phyloP scores from a whole-genome alignment of 2,888 invertebrate species.

The Parelbella ahira region DNA sequence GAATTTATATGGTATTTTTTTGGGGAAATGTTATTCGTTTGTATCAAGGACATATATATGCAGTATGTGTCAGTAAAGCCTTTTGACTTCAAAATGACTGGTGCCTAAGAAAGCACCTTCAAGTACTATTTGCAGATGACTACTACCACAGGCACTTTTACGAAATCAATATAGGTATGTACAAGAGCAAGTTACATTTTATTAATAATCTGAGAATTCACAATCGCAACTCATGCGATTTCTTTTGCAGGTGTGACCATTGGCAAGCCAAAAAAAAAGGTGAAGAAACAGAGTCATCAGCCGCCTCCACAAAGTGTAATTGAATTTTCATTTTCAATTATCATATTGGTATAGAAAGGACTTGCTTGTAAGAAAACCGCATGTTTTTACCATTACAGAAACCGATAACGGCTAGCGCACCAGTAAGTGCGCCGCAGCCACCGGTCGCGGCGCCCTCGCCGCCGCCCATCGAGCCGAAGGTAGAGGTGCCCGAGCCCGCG shows the following conservation, averaged over 20 bases:
- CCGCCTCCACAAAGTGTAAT: conserved; percentile 67
- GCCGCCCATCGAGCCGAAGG: conserved; percentile 44
- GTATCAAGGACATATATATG: too few species aligned
- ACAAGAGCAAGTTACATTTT: too few species aligned
- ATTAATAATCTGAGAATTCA: too few species aligned
- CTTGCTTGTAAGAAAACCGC: too few species aligned
- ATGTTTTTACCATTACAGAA: conserved; percentile 42
- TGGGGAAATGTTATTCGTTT: too few species aligned
- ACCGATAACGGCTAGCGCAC: conserved; percentile 35
- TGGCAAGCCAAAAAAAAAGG: conserved; percentile 69
- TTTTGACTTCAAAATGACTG: too few species aligned
- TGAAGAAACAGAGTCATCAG: conserved; percentile 61
- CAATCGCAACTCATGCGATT: neutral
- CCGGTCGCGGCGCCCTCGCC: conserved; percentile 39
- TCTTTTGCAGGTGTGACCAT: conserved; percentile 57
- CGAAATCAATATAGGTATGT: conserved; percentile 16
- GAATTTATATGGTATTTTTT: too few species aligned
- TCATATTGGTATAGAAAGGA: too few species aligned
- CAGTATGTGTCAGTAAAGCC: too few species aligned
- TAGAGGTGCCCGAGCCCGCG: conserved; percentile 42
- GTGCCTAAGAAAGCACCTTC: neutral
- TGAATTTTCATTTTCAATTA: conserved; percentile 30
- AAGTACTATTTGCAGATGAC: conserved; percentile 6
- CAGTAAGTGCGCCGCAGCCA: conserved; percentile 38
- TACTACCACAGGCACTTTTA: neutral